phyloP scores from a whole-genome alignment of 2,888 invertebrate genomes.

The Phragmatobia fuliginosa region DNA sequence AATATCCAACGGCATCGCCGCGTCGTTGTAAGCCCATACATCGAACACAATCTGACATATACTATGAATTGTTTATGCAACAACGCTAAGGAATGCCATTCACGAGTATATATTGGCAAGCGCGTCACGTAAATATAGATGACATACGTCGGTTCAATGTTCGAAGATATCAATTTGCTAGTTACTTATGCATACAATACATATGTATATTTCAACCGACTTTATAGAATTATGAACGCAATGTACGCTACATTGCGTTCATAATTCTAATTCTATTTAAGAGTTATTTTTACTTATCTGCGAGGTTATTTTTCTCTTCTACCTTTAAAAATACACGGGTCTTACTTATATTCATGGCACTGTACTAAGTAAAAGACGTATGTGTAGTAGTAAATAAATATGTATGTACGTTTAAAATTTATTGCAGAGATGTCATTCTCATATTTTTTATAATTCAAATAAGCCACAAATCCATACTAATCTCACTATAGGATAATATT shows the following conservation, averaged over 20 bases:
- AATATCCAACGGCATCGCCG: slow-evolving; percentile 1
- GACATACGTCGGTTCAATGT: slow-evolving; percentile 24
- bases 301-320: too few species aligned
- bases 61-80: slow-evolving; percentile 22
- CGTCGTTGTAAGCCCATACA: slow-evolving; percentile 6
- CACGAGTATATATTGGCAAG: slow-evolving; percentile 19
- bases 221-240: neutral
- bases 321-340: too few species aligned
- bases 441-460: too few species aligned
- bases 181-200: slow-evolving; percentile 9
- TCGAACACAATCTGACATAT: slow-evolving; percentile 20
- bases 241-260: too few species aligned
- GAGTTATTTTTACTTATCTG: neutral
- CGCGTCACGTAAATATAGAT: slow-evolving; percentile 22
- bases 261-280: too few species aligned
- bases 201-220: neutral
- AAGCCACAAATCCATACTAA: too few species aligned
- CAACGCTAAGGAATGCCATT: slow-evolving; percentile 28
- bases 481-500: too few species aligned
- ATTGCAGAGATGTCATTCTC: too few species aligned
- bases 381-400: too few species aligned
- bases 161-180: slow-evolving; percentile 14
- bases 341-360: too few species aligned
- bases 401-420: too few species aligned
- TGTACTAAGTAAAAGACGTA: too few species aligned